Base-by-base conservation (phyloP, 2,113 vertebrate species). In the Scomber scombrus region DNA sequence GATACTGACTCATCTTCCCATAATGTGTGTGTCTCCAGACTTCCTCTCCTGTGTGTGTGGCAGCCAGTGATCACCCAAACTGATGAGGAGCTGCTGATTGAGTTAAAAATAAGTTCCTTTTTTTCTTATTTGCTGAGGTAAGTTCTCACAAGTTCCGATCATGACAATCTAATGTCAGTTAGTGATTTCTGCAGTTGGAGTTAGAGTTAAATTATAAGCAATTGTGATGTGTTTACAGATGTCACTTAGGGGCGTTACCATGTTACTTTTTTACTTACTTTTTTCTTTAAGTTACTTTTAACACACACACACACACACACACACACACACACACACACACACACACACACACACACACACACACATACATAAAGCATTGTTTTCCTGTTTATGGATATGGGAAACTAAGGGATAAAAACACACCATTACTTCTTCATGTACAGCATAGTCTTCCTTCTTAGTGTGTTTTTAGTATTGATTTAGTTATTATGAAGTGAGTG, bases 61-160 rank as follows among this genome's bases (percentile, higher is more conserved):
- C 83, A 78, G 90, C 84, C 82, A 86, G 51, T 58, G 70, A 88
- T 84, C 87, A 87, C 75, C 88, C 66, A 92, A 92, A 85, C 95
- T 87, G 91, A 96, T 95, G 95, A 93, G 91, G 93, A 93, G 91
- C 89, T 81, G 58, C 90, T 95, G 87, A 94, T 83, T 80, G 62
- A 72, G 69, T 89, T 85, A 75, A 90, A 91, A 77, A 82, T 74
- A 91, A 86, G 70, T 92, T 87, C 74, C 76, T 74, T 89, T 88
- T 88, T 93, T 92, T 82, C 92, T 93, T 81, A 78, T 93, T 94
- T 94, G 75, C 78, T 69, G 91, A 95, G 95, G 95, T 96, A 95
- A 90, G 94, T 68, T 18, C 23, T 81, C 21, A 58, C 34, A 77
- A 31, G 43, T 61, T 16, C 11, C 62, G 11, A 52, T 61, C 60